phyloP scores from a whole-genome alignment of 2,113 vertebrate genomes.

The Spermophilus dauricus region DNA sequence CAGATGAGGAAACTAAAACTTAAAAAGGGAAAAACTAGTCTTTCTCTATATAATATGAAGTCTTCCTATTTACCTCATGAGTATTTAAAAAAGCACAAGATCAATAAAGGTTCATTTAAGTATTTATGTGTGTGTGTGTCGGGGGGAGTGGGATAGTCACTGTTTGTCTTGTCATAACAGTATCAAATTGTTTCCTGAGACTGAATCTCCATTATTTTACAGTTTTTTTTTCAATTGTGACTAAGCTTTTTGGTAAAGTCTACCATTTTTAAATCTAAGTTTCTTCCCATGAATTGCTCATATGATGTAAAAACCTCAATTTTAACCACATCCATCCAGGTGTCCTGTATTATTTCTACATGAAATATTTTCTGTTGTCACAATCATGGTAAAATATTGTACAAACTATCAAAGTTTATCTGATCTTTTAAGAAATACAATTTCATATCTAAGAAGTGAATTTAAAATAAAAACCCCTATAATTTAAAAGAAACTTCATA shows the following conservation, averaged over 20 bases:
- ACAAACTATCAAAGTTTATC: not conserved
- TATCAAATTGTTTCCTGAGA: not conserved
- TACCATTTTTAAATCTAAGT: not conserved
- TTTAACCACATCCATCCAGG: not conserved
- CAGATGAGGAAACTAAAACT: not conserved
- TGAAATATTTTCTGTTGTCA: not conserved
- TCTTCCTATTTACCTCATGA: not conserved
- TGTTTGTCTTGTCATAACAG: not conserved
- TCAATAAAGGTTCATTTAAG: not conserved
- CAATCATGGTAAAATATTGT: not conserved
- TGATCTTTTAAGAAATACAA: not conserved
- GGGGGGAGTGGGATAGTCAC: not conserved
- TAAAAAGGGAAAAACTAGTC: not conserved
- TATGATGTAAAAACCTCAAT: not conserved
- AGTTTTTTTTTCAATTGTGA: not conserved
- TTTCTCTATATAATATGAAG: not conserved
- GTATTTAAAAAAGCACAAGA: not conserved
- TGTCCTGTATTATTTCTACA: not conserved
- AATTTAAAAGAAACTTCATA: not conserved
- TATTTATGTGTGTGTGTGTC: not conserved
- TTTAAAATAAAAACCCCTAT: not conserved
- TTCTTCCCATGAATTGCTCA: slow-evolving; percentile 3
- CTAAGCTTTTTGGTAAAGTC: not conserved
- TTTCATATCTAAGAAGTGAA: not conserved
- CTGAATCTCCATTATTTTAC: not conserved